Evolutionary conservation across 2,797 vertebrate genomes (phyloP).

Genomic region (Alectoris magna): DNA sequence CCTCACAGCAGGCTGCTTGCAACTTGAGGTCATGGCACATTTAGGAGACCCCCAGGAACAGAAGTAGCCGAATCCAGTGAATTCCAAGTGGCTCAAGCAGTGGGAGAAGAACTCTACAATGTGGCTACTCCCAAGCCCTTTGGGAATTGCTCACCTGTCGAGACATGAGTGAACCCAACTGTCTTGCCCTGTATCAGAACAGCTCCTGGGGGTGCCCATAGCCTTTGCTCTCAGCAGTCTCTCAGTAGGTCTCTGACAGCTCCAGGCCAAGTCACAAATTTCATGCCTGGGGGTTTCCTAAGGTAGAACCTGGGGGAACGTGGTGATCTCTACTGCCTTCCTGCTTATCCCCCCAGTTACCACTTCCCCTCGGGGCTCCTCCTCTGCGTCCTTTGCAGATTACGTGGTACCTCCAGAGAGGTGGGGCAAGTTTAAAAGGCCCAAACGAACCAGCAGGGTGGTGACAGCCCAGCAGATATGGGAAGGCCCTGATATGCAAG

Average conservation of each 20-base stretch:
- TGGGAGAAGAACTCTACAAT: not conserved
- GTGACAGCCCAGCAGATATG: constrained; percentile 22
- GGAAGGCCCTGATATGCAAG: not conserved
- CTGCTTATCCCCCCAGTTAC: constrained; percentile 13
- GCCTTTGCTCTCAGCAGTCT: not conserved
- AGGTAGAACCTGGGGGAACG: rapidly evolving
- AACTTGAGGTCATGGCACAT: rapidly evolving
- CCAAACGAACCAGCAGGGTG: constrained; percentile 24
- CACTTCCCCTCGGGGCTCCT: not conserved
- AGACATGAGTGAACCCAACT: not conserved
- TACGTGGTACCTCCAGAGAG: constrained; percentile 32
- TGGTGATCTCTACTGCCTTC: constrained; percentile 1
- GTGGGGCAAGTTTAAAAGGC: constrained; percentile 40
- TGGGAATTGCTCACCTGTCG: not conserved
- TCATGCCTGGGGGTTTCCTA: not conserved
- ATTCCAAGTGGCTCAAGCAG: not conserved
- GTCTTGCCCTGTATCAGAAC: not conserved
- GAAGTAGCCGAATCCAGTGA: not conserved
- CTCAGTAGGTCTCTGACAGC: not conserved
- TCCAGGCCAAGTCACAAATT: not conserved
- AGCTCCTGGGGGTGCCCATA: not conserved
- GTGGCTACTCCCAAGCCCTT: not conserved
- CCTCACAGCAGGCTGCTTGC: not conserved
- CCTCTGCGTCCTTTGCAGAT: constrained; percentile 43
- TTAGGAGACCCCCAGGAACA: not conserved